Evolutionary conservation across 2,113 vertebrate species (phyloP).

Genomic region (Macaca fascicularis): DNA sequence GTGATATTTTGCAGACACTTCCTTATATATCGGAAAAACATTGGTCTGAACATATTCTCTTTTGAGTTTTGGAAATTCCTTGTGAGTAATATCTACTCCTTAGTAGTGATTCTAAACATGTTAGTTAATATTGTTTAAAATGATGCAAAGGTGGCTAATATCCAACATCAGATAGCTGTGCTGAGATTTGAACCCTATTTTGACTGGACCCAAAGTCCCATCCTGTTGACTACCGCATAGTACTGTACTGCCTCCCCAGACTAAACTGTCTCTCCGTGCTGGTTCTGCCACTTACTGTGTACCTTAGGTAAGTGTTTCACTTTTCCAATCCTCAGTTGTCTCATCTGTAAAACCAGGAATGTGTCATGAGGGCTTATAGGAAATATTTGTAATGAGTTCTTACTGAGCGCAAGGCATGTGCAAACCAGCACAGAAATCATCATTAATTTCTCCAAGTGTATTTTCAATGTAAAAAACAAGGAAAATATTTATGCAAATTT

Average conservation of each 20-base stretch:
- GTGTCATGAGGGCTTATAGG: neutral
- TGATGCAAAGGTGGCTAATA: neutral
- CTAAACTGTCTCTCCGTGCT: neutral
- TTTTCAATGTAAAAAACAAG: constrained; percentile 29
- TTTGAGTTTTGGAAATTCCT: neutral
- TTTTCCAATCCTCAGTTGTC: neutral
- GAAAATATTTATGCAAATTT: constrained; percentile 47
- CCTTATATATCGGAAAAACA: neutral
- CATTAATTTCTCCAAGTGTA: neutral
- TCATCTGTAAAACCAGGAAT: neutral
- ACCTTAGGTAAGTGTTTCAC: neutral
- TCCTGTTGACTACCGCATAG: neutral
- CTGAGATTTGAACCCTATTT: neutral
- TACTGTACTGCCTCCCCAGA: neutral
- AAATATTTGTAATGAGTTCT: neutral
- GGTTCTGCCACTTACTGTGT: neutral
- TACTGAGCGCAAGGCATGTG: neutral
- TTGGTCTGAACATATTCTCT: neutral
- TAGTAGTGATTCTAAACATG: neutral
- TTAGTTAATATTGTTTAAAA: neutral
- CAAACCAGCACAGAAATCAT: neutral
- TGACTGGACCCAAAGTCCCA: neutral
- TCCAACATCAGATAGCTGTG: neutral
- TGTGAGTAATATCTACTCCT: neutral
- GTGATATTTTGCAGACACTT: neutral